Evolutionary conservation across 2,888 invertebrate genomes (phyloP).

Genomic region (Stomorhina lunata): DNA sequence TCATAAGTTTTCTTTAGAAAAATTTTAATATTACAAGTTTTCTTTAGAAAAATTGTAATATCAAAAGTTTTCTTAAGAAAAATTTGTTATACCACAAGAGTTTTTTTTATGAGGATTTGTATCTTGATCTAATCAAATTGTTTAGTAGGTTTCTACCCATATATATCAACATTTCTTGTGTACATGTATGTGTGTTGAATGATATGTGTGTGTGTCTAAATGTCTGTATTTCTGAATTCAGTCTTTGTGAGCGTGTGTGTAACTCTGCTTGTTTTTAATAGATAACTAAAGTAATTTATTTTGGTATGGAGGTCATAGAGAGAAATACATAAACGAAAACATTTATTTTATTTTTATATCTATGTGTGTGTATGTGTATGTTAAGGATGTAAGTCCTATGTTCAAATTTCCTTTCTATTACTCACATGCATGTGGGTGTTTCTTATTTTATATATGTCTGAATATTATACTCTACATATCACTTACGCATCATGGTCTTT

Average conservation of each 20-base stretch:
- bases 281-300: slow-evolving; percentile 79
- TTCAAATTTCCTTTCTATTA: background rate
- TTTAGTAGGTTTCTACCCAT: background rate
- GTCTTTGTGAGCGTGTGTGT: background rate
- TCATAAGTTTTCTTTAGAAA: too few species aligned
- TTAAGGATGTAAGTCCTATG: background rate
- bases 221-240: too few species aligned
- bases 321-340: slow-evolving; percentile 34
- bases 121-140: too few species aligned
- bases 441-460: too few species aligned
- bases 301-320: slow-evolving; percentile 76
- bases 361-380: background rate
- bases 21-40: too few species aligned
- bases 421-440: slow-evolving; percentile 12
- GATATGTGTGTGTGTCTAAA: background rate
- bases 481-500: slow-evolving; percentile 59
- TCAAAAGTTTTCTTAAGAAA: too few species aligned
- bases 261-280: slow-evolving; percentile 65
- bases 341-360: slow-evolving; percentile 21
- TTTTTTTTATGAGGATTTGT: too few species aligned
- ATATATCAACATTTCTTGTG: background rate
- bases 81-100: too few species aligned
- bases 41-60: too few species aligned
- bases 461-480: slow-evolving; percentile 38
- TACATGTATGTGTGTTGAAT: background rate